Base-by-base conservation (phyloP, 2,113 vertebrate species). In the Solea solea region DNA sequence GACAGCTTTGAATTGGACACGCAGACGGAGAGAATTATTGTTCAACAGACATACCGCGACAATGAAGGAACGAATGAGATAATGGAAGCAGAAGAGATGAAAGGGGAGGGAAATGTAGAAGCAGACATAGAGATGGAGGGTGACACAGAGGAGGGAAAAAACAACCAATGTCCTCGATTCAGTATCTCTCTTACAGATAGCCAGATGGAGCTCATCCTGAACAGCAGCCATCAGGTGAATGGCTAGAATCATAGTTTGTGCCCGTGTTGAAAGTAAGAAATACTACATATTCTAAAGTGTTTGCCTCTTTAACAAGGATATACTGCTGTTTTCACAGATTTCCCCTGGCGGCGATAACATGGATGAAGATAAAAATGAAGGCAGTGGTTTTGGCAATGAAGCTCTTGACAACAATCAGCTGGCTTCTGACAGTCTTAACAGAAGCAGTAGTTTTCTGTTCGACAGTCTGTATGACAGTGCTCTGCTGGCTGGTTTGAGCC, bases 1-100 rank as follows among this genome's bases (percentile, higher is more conserved):
- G 95, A 97, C 66, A 98, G 96, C 85, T 96, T 99, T 72, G 95
- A 94, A 85, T 81, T 98, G 73, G 97, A 98, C 90, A 96, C 95
- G 74, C 97, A 97, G 78, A 97, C 95, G 6, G 96, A 98, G 66
- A 94, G 91, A 88, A 92, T 98, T 62, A 93, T 98, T 65, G 91
- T 94, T 72, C 95, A 96, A 54, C 88, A 91, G 39, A 69, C 60
- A 1, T 44, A 27, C 8, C 27, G 48, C 28, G n/a, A 15, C 16
- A 11, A 40, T 50, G 64, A 57, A 64, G 52, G 34, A 7, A 11
- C 0, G 15, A 61, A 27, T 56, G 48, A 58, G 39, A 1, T 1
- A 1, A 60, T 45, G 2, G 77, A 51, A 52, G 25, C 25, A 2
- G 64, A 72, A 27, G 12, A 55, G 41, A 50, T 5, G 16, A 56